Base-by-base conservation (phyloP, 2,797 vertebrate genomes). In the Falco rusticolus region DNA sequence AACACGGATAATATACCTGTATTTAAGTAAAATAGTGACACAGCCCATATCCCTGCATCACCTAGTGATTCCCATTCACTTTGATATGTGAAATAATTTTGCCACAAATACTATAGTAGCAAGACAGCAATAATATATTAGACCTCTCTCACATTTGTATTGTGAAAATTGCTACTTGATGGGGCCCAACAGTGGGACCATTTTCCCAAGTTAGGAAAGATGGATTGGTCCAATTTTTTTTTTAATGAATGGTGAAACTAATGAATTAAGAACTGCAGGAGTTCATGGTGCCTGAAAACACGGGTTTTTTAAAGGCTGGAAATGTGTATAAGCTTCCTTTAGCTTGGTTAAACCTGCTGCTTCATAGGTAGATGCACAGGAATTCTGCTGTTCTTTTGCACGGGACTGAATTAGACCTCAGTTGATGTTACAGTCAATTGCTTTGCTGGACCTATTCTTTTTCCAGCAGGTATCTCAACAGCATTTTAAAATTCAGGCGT, bases 321-420 rank as follows among this genome's bases (percentile, higher is more conserved):
- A 64, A 56, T 0, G 2, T 48, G 8, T 0, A 1, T n/a, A 45
- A 50, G 4, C 3, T 43, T 87, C 77, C 41, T 77, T 13, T 22
- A 76, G 5, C 10, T 56, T 59, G 34, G 19, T 8, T 47, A 59
- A 78, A 59, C 3, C 6, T 65, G 13, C 33, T 74, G 15, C 21
- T 79, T 78, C 25, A 28, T 14, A 43, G 22, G 16, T 25, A 54
- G 19, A 53, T 47, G 16, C 8, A 64, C 14, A 61, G 25, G 10
- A 81, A 33, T 81, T 77, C n/a, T 64, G 13, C 14, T 75, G 5
- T 17, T 43, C 13, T 79, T 84, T 20, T 51, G 7, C 17, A 18
- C 41, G 19, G 18, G 16, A 20, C 20, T 37, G 48, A 74, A 75
- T 84, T 34, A 71, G 50, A 69, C 68, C 48, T 87, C 11, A 2